These are phyloP conservation scores for Cyprinella venusta DNA, from an alignment of 2,797 vertebrate species.

Conservation along the genomic window DNA sequence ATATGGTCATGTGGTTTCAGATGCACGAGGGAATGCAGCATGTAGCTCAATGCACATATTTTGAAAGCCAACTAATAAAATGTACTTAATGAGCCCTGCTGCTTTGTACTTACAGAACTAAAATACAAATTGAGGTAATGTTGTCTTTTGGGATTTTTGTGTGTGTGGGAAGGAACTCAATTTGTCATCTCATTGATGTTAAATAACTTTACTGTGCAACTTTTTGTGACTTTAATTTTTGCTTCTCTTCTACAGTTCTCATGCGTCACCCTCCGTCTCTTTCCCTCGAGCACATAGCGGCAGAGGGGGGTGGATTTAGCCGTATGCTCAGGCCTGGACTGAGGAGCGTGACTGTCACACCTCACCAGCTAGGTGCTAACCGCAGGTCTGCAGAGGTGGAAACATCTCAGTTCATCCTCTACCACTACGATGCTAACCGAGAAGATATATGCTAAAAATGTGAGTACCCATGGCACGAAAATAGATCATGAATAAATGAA, in stretches of 20 bases:
- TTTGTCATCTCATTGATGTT: conserved; percentile 15
- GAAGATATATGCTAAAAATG: conserved; percentile 1
- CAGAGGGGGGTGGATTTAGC: conserved; percentile 6
- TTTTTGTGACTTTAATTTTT: conserved; percentile 13
- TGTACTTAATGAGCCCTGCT: conserved; percentile 31
- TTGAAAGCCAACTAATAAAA: conserved; percentile 33
- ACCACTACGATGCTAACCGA: not conserved
- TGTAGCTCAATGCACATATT: conserved; percentile 29
- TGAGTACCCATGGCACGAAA: conserved; percentile 11
- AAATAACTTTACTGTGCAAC: conserved; percentile 25
- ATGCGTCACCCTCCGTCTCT: not conserved
- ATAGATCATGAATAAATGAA: conserved; percentile 18
- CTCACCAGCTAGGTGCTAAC: conserved; percentile 71
- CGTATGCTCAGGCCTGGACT: conserved; percentile 26
- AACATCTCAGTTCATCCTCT: conserved; percentile 67
- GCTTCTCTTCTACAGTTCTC: conserved; percentile 21
- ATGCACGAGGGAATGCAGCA: conserved; percentile 11
- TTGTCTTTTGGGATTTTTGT: conserved; percentile 19
- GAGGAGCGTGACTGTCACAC: conserved; percentile 62
- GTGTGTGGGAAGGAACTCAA: not conserved
- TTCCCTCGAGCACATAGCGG: not conserved
- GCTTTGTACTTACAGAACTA: not conserved
- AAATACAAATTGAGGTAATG: conserved; percentile 33
- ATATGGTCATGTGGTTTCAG: conserved; percentile 18
- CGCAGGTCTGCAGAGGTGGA: conserved; percentile 68